Conservation (phyloP, 2,888 invertebrate genomes). For the Callyntrura guangdongensis region DNA sequence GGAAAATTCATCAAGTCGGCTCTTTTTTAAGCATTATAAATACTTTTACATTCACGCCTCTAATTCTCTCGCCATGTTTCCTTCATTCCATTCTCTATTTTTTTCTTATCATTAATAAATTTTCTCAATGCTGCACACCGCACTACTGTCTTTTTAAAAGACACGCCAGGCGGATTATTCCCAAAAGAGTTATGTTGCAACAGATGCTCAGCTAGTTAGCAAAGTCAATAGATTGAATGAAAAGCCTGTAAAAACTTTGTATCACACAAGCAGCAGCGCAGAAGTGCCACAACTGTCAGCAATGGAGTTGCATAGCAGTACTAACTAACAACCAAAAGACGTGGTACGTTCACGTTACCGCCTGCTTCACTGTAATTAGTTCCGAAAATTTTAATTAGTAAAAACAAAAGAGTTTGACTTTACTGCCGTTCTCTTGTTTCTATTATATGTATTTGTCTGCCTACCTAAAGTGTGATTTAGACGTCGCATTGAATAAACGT, state of each 20-base stretch:
- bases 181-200: conserved; percentile 62
- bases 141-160: background rate
- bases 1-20: conserved; percentile 35
- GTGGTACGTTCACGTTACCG: conserved; percentile 18
- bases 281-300: background rate
- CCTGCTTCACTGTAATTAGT: conserved; percentile 71
- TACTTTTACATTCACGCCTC: background rate
- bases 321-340: background rate
- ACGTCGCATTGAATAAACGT: no score
- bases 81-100: background rate
- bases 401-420: conserved; percentile 62
- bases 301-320: background rate
- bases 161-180: conserved; percentile 33
- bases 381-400: conserved; percentile 71
- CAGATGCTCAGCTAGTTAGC: conserved; percentile 69
- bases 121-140: conserved; percentile 8
- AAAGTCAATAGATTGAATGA: conserved; percentile 43
- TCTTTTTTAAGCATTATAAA: background rate
- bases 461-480: no score
- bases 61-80: conserved; percentile 9
- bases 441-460: background rate
- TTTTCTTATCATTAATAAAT: conserved; percentile 40
- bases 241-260: conserved; percentile 23
- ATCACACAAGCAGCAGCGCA: background rate
- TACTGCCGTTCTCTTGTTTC: background rate